Evolutionary conservation across 2,797 vertebrate species (phyloP), one percentile per base, ranked within the genome.

Genomic region (Spea hammondii): DNA sequence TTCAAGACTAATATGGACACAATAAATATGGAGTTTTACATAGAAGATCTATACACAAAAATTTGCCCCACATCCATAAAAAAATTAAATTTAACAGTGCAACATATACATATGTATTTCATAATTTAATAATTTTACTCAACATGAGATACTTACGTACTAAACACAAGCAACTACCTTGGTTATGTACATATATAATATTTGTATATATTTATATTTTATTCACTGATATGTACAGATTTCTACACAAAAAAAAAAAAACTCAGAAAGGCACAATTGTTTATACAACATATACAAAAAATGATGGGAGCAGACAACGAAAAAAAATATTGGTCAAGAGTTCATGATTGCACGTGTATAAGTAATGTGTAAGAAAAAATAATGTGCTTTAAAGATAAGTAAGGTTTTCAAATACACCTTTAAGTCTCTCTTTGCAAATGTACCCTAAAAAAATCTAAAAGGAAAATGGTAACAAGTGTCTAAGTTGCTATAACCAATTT

Each of bases 211-310:
- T 80, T 57, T 89, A 90, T 89, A 90, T 91, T 68, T 92, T 93
- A 89, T 91, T 92, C 88, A 92, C 92, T 92, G 92, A 91, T 96
- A 94, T 98, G 89, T 98, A 98, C 97, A 99, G 85, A 90, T 93
- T 94, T 93, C 92, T 93, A 93, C 96, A 96, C 94, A 91, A 93
- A 32, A 32, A 93, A 91, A 93, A 32, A 32, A 93, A 94, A 95
- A 96, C 93, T 95, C 91, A 92, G 94, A 95, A 99, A 98, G 97
- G 97, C 96, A 99, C 97, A 94, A 96, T 93, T 78, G 93, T 98
- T 95, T 98, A 93, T 98, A 99, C 97, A 99, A 98, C 95, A 99
- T 98, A 91, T 99, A 99, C 96, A 99, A 98, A 93, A 32, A 93
- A 89, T 90, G 91, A 91, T 89, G 90, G 92, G 91, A 94, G 90